Conservation (phyloP, 2,797 vertebrate species). For the Melanotaenia trifasciata region DNA sequence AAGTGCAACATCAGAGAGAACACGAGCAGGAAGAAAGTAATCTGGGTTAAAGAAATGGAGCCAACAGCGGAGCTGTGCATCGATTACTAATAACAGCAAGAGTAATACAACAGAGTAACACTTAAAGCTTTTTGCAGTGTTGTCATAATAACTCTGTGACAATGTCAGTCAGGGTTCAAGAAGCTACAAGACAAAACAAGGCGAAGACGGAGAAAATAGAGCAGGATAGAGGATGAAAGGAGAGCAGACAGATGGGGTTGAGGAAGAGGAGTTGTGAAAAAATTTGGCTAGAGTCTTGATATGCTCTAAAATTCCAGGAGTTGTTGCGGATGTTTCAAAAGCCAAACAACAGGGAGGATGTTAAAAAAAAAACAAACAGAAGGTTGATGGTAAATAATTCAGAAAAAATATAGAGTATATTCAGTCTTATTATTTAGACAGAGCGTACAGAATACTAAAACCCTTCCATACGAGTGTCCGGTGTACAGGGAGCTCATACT, state of each 20-base stretch:
- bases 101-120: constrained; percentile 25
- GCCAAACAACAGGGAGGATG: background rate
- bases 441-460: constrained; percentile 11
- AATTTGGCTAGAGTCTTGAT: background rate
- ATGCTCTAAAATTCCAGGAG: constrained; percentile 7
- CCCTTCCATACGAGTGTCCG: background rate
- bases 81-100: background rate
- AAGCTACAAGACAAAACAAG: constrained; percentile 40
- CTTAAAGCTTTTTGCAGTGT: constrained; percentile 43
- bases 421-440: constrained; percentile 12
- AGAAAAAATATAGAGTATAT: constrained; percentile 21
- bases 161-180: constrained; percentile 55
- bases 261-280: constrained; percentile 15
- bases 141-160: constrained; percentile 58
- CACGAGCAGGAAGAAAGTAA: constrained; percentile 8
- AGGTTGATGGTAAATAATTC: constrained; percentile 28
- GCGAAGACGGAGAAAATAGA: constrained; percentile 15
- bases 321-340: background rate
- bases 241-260: constrained; percentile 24
- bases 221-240: background rate
- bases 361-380: background rate
- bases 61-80: background rate
- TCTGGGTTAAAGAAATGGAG: constrained; percentile 6
- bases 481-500: background rate
- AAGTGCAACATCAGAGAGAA: constrained; percentile 7